Evolutionary conservation across 2,888 invertebrate species (phyloP).

Genomic region (Trichopoda pennipes): DNA sequence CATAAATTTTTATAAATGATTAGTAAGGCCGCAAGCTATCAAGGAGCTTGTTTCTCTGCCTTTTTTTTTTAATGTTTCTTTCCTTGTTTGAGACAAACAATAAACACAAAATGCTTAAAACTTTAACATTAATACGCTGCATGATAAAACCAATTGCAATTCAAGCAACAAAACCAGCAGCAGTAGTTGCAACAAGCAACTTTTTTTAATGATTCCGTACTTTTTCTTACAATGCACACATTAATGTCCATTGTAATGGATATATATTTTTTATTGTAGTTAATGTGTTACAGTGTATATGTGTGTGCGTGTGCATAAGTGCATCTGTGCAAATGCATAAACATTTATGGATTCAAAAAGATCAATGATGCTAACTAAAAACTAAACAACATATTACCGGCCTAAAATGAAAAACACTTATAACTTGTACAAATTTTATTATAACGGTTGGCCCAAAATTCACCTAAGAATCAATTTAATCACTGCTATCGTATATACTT

Average conservation of each 20-base stretch:
- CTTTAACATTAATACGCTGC: conserved; percentile 2
- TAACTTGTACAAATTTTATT: conserved; percentile 28
- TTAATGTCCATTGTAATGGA: conserved; percentile 39
- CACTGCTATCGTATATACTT: too few species aligned
- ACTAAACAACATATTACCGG: conserved; percentile 44
- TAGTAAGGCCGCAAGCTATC: conserved; percentile 48
- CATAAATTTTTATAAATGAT: conserved; percentile 32
- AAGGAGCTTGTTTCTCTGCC: conserved; percentile 18
- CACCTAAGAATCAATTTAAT: too few species aligned
- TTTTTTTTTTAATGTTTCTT: conserved; percentile 12
- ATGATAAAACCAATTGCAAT: conserved; percentile 28
- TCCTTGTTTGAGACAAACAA: conserved; percentile 21
- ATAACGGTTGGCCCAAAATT: neutral
- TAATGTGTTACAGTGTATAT: neutral
- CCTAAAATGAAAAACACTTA: neutral
- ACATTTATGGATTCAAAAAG: conserved; percentile 53
- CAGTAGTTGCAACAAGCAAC: conserved; percentile 48
- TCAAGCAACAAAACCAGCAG: conserved; percentile 9
- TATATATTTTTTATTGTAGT: neutral
- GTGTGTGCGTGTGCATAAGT: conserved; percentile 11
- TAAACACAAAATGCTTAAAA: conserved; percentile 44
- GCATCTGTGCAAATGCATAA: conserved; percentile 30
- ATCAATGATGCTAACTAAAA: conserved; percentile 55
- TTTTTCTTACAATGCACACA: conserved; percentile 48
- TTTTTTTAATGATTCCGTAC: conserved; percentile 59